Conservation (phyloP, 1,140 invertebrate genomes). For the Hestina assimilis region DNA sequence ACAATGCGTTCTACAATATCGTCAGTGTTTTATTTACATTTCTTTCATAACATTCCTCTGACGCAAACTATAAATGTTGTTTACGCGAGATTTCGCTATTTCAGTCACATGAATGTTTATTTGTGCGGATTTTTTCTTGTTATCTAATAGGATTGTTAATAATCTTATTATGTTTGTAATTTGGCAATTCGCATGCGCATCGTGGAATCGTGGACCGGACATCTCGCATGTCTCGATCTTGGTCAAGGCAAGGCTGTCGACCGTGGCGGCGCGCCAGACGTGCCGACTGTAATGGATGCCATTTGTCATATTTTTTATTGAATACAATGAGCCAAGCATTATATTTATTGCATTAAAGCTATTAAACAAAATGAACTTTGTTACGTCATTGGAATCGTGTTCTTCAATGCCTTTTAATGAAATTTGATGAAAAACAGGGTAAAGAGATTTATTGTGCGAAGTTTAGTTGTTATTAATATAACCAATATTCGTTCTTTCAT, state of each 20-base stretch:
- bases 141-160: neutral
- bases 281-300: conserved; percentile 44
- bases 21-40: no score
- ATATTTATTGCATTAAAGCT: conserved; percentile 13
- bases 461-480: no score
- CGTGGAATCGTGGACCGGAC: conserved; percentile 24
- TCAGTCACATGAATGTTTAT: conserved; percentile 13
- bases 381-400: neutral
- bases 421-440: no score
- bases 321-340: conserved; percentile 27
- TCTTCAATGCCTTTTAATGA: no score
- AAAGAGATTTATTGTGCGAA: no score
- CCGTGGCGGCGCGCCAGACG: conserved; percentile 64
- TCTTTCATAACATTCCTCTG: no score
- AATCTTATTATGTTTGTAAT: conserved; percentile 27
- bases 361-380: conserved; percentile 12
- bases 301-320: conserved; percentile 59
- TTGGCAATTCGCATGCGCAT: conserved; percentile 50
- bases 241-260: conserved; percentile 68
- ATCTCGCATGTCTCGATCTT: conserved; percentile 57
- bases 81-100: conserved; percentile 9
- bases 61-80: no score
- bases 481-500: neutral
- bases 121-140: neutral
- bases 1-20: neutral